Conservation (phyloP, 2,113 vertebrate species). For the Otis tarda region DNA sequence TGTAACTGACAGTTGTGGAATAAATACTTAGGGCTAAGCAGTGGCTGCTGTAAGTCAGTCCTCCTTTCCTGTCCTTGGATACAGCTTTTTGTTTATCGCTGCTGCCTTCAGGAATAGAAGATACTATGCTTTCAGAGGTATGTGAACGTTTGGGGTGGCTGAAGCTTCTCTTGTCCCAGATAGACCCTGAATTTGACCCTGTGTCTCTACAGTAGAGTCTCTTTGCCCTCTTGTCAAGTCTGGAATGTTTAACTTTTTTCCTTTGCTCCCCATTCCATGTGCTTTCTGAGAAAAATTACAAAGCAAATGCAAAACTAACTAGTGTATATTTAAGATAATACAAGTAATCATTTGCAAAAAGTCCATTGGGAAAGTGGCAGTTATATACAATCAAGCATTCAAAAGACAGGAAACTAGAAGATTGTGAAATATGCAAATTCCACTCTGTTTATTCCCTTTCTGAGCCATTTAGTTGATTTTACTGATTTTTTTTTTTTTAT, state of each 20-base stretch:
- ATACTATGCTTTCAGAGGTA: not conserved
- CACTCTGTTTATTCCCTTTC: not conserved
- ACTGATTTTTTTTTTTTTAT: not conserved
- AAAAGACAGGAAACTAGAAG: not conserved
- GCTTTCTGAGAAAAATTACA: not conserved
- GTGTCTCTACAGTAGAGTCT: not conserved
- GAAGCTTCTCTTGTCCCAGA: not conserved
- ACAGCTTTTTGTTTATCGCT: not conserved
- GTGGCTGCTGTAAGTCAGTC: not conserved
- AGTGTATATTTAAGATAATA: not conserved
- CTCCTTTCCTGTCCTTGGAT: not conserved
- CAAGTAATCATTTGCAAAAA: not conserved
- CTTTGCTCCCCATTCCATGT: not conserved
- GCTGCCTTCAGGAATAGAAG: not conserved
- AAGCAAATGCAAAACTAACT: not conserved
- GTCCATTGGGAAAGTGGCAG: not conserved
- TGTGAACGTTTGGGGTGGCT: not conserved
- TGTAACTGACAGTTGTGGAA: not conserved
- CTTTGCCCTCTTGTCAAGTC: not conserved
- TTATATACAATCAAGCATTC: not conserved
- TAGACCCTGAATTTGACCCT: not conserved
- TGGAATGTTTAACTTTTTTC: not conserved
- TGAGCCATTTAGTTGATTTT: not conserved
- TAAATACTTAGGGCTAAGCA: not conserved
- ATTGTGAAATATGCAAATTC: not conserved